Evolutionary conservation across 1,140 invertebrate species (phyloP).

Genomic region (Odontomachus brunneus): DNA sequence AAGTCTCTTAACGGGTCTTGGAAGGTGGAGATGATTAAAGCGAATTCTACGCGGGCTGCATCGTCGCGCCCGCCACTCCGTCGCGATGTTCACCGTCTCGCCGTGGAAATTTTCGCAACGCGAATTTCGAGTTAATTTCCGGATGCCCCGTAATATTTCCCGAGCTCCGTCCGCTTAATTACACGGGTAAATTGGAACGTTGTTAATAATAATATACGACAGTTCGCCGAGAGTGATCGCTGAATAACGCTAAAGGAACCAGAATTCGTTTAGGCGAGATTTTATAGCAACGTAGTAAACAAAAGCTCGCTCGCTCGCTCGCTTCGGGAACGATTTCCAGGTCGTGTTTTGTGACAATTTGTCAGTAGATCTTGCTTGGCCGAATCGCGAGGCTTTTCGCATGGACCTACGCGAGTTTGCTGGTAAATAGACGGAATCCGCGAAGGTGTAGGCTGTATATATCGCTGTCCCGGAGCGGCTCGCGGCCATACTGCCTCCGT

Average conservation of each 20-base stretch:
- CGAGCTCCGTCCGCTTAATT: background rate
- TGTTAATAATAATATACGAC: background rate
- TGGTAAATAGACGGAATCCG: constrained; percentile 1
- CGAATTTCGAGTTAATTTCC: constrained; percentile 8
- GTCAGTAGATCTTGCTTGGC: background rate
- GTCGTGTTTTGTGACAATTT: constrained; percentile 10
- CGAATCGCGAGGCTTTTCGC: constrained; percentile 24
- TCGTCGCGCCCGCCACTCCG: background rate
- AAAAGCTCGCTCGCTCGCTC: background rate
- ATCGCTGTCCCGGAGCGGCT: constrained; percentile 45
- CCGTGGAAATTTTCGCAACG: background rate
- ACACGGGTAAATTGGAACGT: background rate
- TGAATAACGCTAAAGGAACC: background rate
- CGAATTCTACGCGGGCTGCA: constrained; percentile 63
- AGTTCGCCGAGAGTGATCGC: background rate
- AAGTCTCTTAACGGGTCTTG: constrained; percentile 41
- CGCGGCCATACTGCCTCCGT: constrained; percentile 82
- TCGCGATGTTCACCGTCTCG: background rate
- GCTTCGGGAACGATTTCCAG: background rate
- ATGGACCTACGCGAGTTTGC: background rate
- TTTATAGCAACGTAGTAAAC: background rate
- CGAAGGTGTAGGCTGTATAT: constrained; percentile 29
- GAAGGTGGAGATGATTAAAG: constrained; percentile 68
- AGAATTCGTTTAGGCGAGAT: background rate
- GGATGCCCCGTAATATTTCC: background rate